These are phyloP conservation scores for Agapornis canus DNA, from an alignment of 2,797 vertebrate genomes.

Conservation along the genomic window DNA sequence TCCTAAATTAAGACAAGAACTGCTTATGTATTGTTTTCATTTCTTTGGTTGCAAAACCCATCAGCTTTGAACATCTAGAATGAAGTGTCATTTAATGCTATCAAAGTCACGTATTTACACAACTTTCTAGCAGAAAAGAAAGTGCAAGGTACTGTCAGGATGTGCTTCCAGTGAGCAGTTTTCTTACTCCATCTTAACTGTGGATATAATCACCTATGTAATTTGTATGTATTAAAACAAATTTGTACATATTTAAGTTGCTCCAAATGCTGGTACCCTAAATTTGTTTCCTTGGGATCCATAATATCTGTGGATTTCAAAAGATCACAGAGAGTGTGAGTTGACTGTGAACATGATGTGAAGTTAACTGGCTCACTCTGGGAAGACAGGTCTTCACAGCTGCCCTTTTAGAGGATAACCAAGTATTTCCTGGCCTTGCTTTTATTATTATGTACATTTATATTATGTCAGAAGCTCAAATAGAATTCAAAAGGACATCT, in stretches of 20 bases:
- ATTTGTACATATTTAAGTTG: neutral
- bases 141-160: neutral
- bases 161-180: neutral
- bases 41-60: neutral
- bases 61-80: neutral
- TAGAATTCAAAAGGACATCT: constrained; percentile 52
- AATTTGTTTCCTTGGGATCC: neutral
- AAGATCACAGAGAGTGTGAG: neutral
- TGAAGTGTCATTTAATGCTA: neutral
- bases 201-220: neutral
- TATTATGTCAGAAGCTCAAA: constrained; percentile 32
- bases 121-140: neutral
- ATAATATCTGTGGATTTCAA: neutral
- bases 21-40: neutral
- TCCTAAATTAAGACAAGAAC: neutral
- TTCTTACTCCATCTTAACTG: neutral
- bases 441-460: neutral
- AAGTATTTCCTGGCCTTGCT: neutral
- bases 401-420: neutral
- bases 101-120: neutral
- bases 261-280: neutral
- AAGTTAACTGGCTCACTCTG: neutral
- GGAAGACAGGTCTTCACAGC: neutral
- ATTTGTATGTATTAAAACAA: neutral
- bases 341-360: neutral